Evolutionary conservation across 2,113 vertebrate genomes (phyloP).

Genomic region (Globicephala melas): DNA sequence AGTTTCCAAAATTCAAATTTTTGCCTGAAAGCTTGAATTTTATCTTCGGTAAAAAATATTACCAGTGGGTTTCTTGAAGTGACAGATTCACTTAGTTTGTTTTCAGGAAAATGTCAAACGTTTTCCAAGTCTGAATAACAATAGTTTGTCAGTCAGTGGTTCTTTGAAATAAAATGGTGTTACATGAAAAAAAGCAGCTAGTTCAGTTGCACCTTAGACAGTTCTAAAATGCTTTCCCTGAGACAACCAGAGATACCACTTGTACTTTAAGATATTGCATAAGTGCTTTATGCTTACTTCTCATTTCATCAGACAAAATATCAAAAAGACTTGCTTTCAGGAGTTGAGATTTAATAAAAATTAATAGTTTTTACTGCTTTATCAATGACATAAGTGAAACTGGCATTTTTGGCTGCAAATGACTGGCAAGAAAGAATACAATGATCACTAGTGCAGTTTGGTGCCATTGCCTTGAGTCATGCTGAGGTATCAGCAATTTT

Average conservation of each 20-base stretch:
- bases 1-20: slow-evolving; percentile 3
- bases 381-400: neutral
- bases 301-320: neutral
- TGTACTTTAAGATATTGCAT: neutral
- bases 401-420: neutral
- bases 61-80: neutral
- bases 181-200: neutral
- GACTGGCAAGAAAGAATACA: neutral
- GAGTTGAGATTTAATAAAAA: neutral
- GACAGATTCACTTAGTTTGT: slow-evolving; percentile 20
- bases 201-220: neutral
- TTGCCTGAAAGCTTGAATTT: neutral
- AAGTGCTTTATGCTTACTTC: neutral
- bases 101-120: slow-evolving; percentile 2
- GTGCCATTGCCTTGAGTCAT: neutral
- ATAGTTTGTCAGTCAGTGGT: neutral
- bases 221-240: neutral
- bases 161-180: slow-evolving; percentile 20
- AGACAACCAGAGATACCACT: neutral
- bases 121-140: neutral
- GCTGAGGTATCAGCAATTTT: neutral
- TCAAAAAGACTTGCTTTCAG: neutral
- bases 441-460: neutral
- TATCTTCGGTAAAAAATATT: neutral
- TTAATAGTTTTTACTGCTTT: neutral